A percentile compares a stretch with the other conserved stretches of the same genome.
phyloP scores from a whole-genome alignment of 2,113 vertebrate genomes.

The Sinocyclocheilus anshuiensis region DNA sequence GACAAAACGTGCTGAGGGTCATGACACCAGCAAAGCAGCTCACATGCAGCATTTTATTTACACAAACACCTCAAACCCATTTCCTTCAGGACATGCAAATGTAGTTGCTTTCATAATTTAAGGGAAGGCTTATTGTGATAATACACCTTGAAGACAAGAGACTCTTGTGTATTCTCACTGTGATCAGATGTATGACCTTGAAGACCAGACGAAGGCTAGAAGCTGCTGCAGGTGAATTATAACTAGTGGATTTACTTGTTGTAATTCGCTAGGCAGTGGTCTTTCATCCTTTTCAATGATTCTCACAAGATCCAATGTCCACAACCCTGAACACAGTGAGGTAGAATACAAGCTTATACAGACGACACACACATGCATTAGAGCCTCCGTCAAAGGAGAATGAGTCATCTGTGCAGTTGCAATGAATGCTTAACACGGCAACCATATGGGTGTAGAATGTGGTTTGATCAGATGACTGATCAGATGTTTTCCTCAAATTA shows the following conservation, averaged over 20 bases:
- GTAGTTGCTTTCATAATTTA: background rate
- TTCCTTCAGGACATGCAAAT: background rate
- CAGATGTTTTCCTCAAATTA: too few species aligned
- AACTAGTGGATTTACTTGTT: conserved; percentile 31
- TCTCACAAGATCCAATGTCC: conserved; percentile 23
- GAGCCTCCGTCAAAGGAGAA: background rate
- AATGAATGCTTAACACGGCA: background rate
- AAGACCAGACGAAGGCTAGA: conserved; percentile 22
- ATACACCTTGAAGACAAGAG: conserved; percentile 4
- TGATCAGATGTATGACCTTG: conserved; percentile 29
- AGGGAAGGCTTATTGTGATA: conserved; percentile 6
- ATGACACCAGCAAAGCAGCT: background rate
- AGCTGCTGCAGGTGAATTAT: conserved; percentile 36
- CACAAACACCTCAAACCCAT: background rate
- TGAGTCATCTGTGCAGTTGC: background rate
- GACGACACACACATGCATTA: background rate
- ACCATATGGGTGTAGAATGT: too few species aligned
- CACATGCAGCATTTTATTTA: background rate
- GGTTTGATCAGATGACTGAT: too few species aligned
- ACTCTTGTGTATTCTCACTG: conserved; percentile 33
- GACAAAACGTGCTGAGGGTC: background rate
- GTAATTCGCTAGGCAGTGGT: conserved; percentile 2
- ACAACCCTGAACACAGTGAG: background rate
- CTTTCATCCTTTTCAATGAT: conserved; percentile 23
- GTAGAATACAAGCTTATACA: background rate